These are phyloP conservation scores for Chaetodon trifasciatus DNA, from an alignment of 2,797 vertebrate genomes.

Conservation along the genomic window DNA sequence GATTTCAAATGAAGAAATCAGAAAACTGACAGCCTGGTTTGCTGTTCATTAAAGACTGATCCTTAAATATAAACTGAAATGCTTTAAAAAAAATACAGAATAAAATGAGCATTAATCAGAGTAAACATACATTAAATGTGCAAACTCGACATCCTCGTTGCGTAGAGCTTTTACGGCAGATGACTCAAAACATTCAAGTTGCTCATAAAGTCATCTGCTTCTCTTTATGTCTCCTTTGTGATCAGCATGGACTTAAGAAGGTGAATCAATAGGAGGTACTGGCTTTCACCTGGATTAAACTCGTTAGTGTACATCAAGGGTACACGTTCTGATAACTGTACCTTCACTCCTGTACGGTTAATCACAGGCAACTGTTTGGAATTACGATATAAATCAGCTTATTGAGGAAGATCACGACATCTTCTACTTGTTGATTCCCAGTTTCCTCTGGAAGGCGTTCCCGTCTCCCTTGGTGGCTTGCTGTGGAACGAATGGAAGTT, in stretches of 20 bases:
- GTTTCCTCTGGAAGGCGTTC: conserved; percentile 90
- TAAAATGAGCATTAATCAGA: conserved; percentile 3
- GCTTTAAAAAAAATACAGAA: conserved; percentile 13
- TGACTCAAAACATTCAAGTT: conserved; percentile 7
- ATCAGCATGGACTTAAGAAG: background rate
- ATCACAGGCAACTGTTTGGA: conserved; percentile 12
- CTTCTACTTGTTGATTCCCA: conserved; percentile 83
- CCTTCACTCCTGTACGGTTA: background rate
- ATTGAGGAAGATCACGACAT: background rate
- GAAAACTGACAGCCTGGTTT: too few species aligned
- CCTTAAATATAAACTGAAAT: background rate
- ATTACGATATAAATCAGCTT: conserved; percentile 1
- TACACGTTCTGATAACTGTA: background rate
- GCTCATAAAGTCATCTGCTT: background rate
- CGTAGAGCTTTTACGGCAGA: background rate
- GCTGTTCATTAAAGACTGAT: background rate
- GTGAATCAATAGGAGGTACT: background rate
- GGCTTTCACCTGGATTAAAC: conserved; percentile 15
- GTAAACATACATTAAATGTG: background rate
- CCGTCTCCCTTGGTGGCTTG: conserved; percentile 93
- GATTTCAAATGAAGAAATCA: background rate
- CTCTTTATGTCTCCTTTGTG: background rate
- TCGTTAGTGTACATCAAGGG: background rate
- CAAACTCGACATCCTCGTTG: background rate
- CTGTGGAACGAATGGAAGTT: conserved; percentile 76